Base-by-base conservation (phyloP, 2,113 vertebrate species). In the Eclectus roratus region DNA sequence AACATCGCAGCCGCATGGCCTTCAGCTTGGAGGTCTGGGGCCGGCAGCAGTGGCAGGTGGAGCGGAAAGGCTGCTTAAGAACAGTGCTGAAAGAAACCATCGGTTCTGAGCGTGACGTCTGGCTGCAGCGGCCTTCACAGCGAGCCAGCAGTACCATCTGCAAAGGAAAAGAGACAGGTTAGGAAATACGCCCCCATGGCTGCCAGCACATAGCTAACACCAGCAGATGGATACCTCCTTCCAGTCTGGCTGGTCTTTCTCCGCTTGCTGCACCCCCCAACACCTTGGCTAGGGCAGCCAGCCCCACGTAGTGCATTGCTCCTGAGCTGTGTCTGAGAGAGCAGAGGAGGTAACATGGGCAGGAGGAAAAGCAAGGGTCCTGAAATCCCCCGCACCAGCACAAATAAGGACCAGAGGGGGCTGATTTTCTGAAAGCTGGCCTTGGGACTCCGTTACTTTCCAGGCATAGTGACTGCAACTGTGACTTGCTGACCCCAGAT, bases 21-120 rank as follows among this genome's bases (percentile, higher is more conserved):
- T 99, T 99, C 98, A 99, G 98, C 95, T 99, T 99, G 97, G 99
- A 99, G 74, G 99, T 99, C 98, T 99, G 99, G 9, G 99, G 99
- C 46, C 99, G 97, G 97, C 99, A 99, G 97, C 99, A 99, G 94
- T 98, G 98, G 96, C 99, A 99, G 70, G 98, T 98, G 94, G 98
- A 99, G 92, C 98, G 99, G 97, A 99, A 99, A 50, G 99, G 99
- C 96, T 99, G 99, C 93, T 99, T 99, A 86, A 99, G 98, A 65
- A 99, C 98, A 0, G 99, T 98, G 96, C 99, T 99, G 98, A 99
- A 99, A 81, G 99, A 99, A 80, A 99, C 99, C 96, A 99, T 98
- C 0, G 99, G 99, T 96, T 99, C 99, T 0, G 99, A 99, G 84
- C 99, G 99, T 0, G 99, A 99, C 0, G 97, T 98, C 95, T 99